These are phyloP conservation scores for Drosophila nasuta DNA, from an alignment of 1,140 invertebrate species.

Conservation along the genomic window DNA sequence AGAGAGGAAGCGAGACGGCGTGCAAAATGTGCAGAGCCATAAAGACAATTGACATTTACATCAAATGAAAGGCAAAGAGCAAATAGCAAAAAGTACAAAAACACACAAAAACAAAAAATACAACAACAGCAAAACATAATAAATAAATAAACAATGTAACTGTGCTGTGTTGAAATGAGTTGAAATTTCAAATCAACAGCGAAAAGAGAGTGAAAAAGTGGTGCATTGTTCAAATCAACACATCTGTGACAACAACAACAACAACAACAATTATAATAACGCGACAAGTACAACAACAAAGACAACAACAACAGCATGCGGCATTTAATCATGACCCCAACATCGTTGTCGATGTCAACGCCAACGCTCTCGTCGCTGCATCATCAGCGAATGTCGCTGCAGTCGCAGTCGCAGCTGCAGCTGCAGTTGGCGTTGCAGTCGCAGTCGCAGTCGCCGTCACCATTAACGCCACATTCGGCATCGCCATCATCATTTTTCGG, in stretches of 20 bases:
- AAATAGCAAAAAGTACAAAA: conserved; percentile 52
- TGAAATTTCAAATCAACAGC: conserved; percentile 55
- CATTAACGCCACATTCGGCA: conserved; percentile 38
- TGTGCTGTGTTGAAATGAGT: conserved; percentile 35
- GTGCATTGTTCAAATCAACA: conserved; percentile 47
- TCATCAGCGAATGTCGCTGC: conserved; percentile 72
- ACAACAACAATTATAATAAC: conserved; percentile 24
- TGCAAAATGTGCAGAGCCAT: conserved; percentile 60
- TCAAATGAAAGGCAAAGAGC: conserved; percentile 47
- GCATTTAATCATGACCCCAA: conserved; percentile 81
- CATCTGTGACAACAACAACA: conserved; percentile 19
- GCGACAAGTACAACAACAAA: conserved; percentile 28
- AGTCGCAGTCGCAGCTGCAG: conserved; percentile 51
- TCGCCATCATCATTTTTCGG: conserved; percentile 65
- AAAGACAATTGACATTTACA: conserved; percentile 77
- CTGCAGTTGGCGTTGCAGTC: conserved; percentile 41
- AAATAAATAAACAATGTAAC: conserved; percentile 58
- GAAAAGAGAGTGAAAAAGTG: conserved; percentile 59
- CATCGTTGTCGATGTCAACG: conserved; percentile 79
- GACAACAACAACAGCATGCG: conserved; percentile 56
- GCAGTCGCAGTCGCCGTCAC: conserved; percentile 54
- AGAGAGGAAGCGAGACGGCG: conserved; percentile 16
- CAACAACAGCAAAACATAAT: conserved; percentile 51
- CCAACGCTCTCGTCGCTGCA: conserved; percentile 76
- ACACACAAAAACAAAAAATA: conserved; percentile 23